These are phyloP conservation scores for Malurus splendens DNA, from an alignment of 2,797 vertebrate species.

Conservation along the genomic window DNA sequence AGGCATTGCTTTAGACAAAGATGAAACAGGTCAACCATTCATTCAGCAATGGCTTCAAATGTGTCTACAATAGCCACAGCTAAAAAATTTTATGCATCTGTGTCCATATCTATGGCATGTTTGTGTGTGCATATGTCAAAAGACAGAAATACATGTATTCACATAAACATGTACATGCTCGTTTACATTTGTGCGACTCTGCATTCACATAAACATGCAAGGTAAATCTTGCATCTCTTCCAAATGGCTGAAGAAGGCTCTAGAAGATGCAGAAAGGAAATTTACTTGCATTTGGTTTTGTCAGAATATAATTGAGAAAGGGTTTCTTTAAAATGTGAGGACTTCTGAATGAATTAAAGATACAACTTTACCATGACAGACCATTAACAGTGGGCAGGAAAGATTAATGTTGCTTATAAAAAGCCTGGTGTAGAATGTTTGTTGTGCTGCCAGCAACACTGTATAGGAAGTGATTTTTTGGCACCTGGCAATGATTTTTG, in stretches of 20 bases:
- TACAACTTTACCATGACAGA: not conserved
- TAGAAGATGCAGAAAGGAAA: not conserved
- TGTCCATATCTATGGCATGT: not conserved
- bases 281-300: not conserved
- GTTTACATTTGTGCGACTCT: not conserved
- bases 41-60: not conserved
- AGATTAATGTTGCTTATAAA: slow-evolving; percentile 55
- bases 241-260: not conserved
- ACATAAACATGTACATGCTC: not conserved
- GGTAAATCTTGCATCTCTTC: not conserved
- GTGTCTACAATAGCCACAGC: not conserved
- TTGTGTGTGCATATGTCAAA: not conserved
- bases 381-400: not conserved
- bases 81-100: not conserved
- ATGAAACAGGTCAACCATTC: not conserved
- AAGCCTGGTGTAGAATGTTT: slow-evolving; percentile 21
- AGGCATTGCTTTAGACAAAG: not conserved
- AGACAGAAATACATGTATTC: not conserved
- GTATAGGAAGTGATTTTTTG: slow-evolving; percentile 1
- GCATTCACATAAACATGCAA: not conserved
- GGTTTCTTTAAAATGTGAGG: slow-evolving; percentile 2
- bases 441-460: slow-evolving; percentile 39
- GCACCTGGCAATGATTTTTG: slow-evolving; percentile 47
- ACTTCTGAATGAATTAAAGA: not conserved
- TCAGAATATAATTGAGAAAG: not conserved